phyloP scores from a whole-genome alignment of 2,888 invertebrate species.

The Mythimna impura region DNA sequence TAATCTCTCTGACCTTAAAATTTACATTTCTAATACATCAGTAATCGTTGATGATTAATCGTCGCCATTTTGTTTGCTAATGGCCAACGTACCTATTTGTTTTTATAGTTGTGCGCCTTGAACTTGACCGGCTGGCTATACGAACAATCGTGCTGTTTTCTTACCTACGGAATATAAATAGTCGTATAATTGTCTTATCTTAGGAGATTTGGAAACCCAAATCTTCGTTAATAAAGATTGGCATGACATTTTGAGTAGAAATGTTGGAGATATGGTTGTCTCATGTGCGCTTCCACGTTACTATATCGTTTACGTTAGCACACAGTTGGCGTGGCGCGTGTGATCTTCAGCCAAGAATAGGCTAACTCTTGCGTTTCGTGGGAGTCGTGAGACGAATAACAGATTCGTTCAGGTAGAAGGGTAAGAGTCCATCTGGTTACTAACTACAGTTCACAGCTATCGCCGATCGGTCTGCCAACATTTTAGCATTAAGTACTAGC shows the following conservation, averaged over 20 bases:
- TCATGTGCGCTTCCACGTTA: slow-evolving; percentile 18
- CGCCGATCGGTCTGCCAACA: slow-evolving; percentile 19
- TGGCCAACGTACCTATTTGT: slow-evolving; percentile 51
- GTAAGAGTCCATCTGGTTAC: slow-evolving; percentile 5
- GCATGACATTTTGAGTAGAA: slow-evolving; percentile 9
- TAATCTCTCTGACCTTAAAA: slow-evolving; percentile 64
- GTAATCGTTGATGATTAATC: slow-evolving; percentile 63
- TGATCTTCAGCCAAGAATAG: slow-evolving; percentile 29
- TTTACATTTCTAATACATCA: slow-evolving; percentile 64
- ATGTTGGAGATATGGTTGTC: slow-evolving; percentile 15
- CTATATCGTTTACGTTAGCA: slow-evolving; percentile 32
- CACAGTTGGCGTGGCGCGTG: slow-evolving; percentile 15
- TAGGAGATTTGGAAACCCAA: slow-evolving; percentile 10
- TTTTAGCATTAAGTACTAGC: neutral
- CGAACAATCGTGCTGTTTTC: slow-evolving; percentile 41
- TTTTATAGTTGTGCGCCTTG: slow-evolving; percentile 64
- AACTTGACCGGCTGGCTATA: slow-evolving; percentile 67
- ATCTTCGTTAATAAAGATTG: slow-evolving; percentile 19
- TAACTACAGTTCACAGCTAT: slow-evolving; percentile 13
- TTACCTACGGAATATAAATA: slow-evolving; percentile 29
- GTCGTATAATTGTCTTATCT: slow-evolving; percentile 22
- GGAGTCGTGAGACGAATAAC: slow-evolving; percentile 17
- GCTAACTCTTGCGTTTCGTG: slow-evolving; percentile 15
- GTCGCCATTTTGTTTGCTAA: slow-evolving; percentile 64
- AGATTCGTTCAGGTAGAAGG: slow-evolving; percentile 18